phyloP scores from a whole-genome alignment of 2,888 invertebrate species.

The Spilosoma lubricipeda region DNA sequence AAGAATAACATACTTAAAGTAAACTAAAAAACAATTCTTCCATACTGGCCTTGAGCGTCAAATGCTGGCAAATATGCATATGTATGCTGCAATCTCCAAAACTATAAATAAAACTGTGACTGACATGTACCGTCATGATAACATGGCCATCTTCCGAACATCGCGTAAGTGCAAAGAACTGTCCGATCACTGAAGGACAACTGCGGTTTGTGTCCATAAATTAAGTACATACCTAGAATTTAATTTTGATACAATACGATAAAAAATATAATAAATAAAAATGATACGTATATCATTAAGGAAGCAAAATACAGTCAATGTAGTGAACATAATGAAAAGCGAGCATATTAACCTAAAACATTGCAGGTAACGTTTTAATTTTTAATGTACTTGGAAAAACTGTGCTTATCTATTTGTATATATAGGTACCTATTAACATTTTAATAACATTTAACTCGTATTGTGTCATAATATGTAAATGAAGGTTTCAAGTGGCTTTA shows the following conservation, averaged over 20 bases:
- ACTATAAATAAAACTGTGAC: conserved; percentile 6
- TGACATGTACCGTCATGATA: neutral
- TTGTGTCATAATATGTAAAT: neutral
- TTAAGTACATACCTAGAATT: neutral
- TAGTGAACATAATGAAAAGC: neutral
- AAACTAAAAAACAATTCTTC: neutral
- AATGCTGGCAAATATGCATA: neutral
- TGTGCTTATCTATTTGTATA: no score
- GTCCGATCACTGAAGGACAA: conserved; percentile 30
- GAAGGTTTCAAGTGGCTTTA: neutral
- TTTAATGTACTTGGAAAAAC: no score
- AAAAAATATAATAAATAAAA: no score
- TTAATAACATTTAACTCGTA: no score
- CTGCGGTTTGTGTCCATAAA: neutral
- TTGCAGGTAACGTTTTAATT: no score
- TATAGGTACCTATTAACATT: no score
- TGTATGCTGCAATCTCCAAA: neutral
- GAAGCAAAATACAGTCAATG: neutral
- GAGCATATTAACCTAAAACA: no score
- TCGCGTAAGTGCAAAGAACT: conserved; percentile 16
- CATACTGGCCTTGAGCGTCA: neutral
- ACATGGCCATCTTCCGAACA: neutral
- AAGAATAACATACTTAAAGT: neutral
- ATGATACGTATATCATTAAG: neutral
- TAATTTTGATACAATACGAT: no score